Conservation (phyloP, 2,113 vertebrate genomes). For the Danio rerio region GRCz12tu NC_133194.1:33351001-33351500, state of each 20-base stretch:
- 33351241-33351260: constrained; percentile 1
- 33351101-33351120: not conserved
- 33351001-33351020: not conserved
- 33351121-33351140: not conserved
- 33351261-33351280: constrained; percentile 22
- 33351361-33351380: constrained; percentile 1
- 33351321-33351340: constrained; percentile 63
- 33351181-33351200: not conserved
- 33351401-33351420: not conserved
- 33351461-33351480: constrained; percentile 41
- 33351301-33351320: constrained; percentile 71
- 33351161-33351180: not conserved
- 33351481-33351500: constrained; percentile 13
- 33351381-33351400: constrained; percentile 50
- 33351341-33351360: constrained; percentile 7
- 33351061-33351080: not conserved
- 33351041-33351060: not conserved
- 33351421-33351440: not conserved
- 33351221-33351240: not conserved
- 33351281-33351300: constrained; percentile 34
- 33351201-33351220: not conserved
- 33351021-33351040: not conserved
- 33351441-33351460: constrained; percentile 33
- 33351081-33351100: not conserved
- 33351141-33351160: not conserved